A percentile compares a stretch with the other conserved stretches of the same genome.
phyloP scores from a whole-genome alignment of 2,888 invertebrate genomes.

The Drosophila histrio region DNA sequence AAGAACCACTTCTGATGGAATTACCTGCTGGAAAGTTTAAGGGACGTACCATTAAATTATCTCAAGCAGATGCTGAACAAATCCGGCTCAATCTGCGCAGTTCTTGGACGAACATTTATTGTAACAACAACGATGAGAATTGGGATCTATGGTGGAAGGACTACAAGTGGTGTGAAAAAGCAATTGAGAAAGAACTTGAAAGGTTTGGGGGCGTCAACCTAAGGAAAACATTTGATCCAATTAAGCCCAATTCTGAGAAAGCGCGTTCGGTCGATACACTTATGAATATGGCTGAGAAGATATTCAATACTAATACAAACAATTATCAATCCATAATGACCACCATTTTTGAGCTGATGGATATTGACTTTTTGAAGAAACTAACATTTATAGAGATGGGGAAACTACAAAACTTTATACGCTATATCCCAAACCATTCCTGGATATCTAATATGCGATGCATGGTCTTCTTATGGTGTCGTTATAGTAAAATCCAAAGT shows the following conservation, averaged over 20 bases:
- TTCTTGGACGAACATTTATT: slow-evolving; percentile 21
- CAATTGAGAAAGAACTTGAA: slow-evolving; percentile 34
- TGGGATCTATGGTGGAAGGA: slow-evolving; percentile 61
- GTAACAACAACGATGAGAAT: slow-evolving; percentile 10
- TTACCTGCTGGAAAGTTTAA: neutral
- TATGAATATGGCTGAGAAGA: neutral
- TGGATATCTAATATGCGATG: slow-evolving; percentile 55
- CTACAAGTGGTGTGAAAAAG: slow-evolving; percentile 33
- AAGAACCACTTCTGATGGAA: neutral
- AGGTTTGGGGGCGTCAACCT: slow-evolving; percentile 18
- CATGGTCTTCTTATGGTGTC: slow-evolving; percentile 54
- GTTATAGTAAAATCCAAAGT: slow-evolving; percentile 1
- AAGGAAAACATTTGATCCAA: neutral
- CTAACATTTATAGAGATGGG: slow-evolving; percentile 6
- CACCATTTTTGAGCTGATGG: slow-evolving; percentile 36
- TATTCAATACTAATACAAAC: slow-evolving; percentile 17
- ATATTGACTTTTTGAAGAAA: slow-evolving; percentile 13
- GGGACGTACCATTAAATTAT: neutral
- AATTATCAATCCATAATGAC: slow-evolving; percentile 30
- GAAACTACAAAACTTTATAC: slow-evolving; percentile 45
- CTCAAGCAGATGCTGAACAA: neutral
- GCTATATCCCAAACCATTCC: slow-evolving; percentile 44
- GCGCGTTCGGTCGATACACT: neutral
- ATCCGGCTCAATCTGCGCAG: slow-evolving; percentile 2
- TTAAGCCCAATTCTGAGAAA: neutral